Conservation (phyloP, 2,888 invertebrate species). For the Isoperla grammatica region DNA sequence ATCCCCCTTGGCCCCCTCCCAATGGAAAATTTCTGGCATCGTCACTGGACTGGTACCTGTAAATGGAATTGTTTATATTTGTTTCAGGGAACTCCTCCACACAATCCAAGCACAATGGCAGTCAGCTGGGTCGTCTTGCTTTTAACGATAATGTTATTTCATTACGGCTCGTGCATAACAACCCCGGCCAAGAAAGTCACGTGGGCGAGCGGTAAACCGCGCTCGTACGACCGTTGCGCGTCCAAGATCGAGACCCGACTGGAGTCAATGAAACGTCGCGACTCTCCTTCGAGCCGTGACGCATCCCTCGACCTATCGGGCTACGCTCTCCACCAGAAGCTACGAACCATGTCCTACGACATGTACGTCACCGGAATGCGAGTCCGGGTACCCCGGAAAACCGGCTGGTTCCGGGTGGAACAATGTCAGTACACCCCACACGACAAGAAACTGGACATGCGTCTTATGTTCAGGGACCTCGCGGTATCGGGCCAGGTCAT, state of each 20-base stretch:
- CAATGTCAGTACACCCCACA: conserved; percentile 69
- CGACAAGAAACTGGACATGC: conserved; percentile 68
- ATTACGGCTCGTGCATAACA: too few species aligned
- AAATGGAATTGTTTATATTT: too few species aligned
- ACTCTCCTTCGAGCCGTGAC: background rate
- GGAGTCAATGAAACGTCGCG: conserved; percentile 16
- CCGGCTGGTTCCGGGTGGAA: conserved; percentile 61
- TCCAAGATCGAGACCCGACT: conserved; percentile 19
- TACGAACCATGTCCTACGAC: conserved; percentile 57
- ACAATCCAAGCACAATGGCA: too few species aligned
- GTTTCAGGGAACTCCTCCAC: too few species aligned
- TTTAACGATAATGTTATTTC: too few species aligned
- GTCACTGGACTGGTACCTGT: too few species aligned
- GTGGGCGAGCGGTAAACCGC: too few species aligned
- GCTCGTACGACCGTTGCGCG: conserved; percentile 1
- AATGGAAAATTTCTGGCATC: too few species aligned
- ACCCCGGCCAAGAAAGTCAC: too few species aligned
- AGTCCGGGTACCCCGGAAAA: conserved; percentile 60
- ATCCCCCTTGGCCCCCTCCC: too few species aligned
- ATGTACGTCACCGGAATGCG: conserved; percentile 66
- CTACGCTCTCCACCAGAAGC: conserved; percentile 58
- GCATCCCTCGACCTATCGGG: conserved; percentile 51
- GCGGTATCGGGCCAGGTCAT: conserved; percentile 73
- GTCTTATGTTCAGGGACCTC: conserved; percentile 70
- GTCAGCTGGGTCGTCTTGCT: too few species aligned